Conservation (phyloP, 2,888 invertebrate genomes). For the Nymphalis c-album region DNA sequence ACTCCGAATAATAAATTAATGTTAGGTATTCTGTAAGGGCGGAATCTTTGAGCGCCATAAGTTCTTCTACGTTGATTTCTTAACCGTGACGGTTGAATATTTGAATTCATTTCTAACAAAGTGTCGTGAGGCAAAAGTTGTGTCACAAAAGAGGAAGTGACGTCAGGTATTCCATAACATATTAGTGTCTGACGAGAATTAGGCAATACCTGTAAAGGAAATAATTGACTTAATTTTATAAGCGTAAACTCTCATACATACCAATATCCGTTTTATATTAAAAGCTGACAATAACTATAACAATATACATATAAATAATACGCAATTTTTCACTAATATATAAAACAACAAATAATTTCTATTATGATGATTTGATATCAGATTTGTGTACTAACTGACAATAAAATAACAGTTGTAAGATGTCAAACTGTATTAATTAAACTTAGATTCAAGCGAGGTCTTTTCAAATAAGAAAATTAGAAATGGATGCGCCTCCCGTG, state of each 20-base stretch:
- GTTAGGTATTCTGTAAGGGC: slow-evolving; percentile 29
- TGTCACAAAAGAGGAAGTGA: slow-evolving; percentile 15
- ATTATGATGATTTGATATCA: too few species aligned
- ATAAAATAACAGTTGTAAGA: too few species aligned
- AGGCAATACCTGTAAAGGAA: slow-evolving; percentile 17
- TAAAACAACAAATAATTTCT: too few species aligned
- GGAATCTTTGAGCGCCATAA: slow-evolving; percentile 12
- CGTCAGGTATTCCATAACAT: slow-evolving; percentile 17
- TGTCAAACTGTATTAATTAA: too few species aligned
- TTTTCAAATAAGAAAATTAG: too few species aligned
- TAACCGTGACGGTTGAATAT: slow-evolving; percentile 11
- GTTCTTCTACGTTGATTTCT: slow-evolving; percentile 21
- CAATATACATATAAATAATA: too few species aligned
- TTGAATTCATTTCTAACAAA: slow-evolving; percentile 19
- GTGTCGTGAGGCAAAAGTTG: slow-evolving; percentile 15
- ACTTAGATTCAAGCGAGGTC: too few species aligned
- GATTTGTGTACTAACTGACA: too few species aligned
- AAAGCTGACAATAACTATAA: too few species aligned
- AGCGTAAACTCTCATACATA: background rate
- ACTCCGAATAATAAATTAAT: slow-evolving; percentile 10
- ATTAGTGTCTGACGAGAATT: slow-evolving; percentile 5
- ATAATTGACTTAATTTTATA: background rate
- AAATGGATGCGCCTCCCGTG: too few species aligned
- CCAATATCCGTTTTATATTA: background rate
- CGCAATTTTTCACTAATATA: too few species aligned